A percentile compares a stretch with the other conserved stretches of the same genome.
Conservation (phyloP, 2,113 vertebrate genomes). For the Butastur rufipennis region DNA sequence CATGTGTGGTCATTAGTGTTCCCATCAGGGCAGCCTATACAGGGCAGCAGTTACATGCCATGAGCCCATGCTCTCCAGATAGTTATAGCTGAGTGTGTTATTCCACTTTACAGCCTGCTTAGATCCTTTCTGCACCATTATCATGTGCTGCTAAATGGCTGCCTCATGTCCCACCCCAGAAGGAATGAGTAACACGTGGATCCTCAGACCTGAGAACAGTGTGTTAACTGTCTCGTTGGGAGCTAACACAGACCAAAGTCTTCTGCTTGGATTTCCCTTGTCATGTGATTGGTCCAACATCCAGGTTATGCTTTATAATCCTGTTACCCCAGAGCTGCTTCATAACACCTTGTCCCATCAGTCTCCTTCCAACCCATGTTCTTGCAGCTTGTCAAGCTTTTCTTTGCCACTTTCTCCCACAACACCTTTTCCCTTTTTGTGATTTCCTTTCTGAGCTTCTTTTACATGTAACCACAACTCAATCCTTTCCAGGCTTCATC, state of each 20-base stretch:
- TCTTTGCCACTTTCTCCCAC: background rate
- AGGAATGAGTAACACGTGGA: rapidly evolving
- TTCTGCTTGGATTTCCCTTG: background rate
- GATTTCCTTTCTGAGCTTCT: background rate
- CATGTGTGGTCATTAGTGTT: background rate
- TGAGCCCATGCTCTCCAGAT: rapidly evolving
- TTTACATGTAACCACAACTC: background rate
- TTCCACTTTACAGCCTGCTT: background rate
- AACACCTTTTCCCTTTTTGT: background rate
- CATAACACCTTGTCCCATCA: background rate
- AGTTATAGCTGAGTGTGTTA: background rate
- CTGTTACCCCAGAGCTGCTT: background rate
- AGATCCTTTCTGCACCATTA: background rate
- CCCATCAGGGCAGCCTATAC: background rate
- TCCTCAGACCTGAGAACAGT: background rate
- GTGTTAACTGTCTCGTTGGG: background rate
- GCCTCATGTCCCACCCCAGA: background rate
- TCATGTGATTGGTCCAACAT: background rate
- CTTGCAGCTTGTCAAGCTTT: background rate
- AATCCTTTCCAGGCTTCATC: background rate
- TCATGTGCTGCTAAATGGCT: background rate
- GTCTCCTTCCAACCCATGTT: background rate
- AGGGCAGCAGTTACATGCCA: background rate
- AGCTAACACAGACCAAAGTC: background rate
- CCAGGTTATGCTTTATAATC: background rate